A percentile compares a stretch with the other conserved stretches of the same genome.
Conservation (phyloP, 1,140 invertebrate species). For the Zaprionus ghesquierei region DNA sequence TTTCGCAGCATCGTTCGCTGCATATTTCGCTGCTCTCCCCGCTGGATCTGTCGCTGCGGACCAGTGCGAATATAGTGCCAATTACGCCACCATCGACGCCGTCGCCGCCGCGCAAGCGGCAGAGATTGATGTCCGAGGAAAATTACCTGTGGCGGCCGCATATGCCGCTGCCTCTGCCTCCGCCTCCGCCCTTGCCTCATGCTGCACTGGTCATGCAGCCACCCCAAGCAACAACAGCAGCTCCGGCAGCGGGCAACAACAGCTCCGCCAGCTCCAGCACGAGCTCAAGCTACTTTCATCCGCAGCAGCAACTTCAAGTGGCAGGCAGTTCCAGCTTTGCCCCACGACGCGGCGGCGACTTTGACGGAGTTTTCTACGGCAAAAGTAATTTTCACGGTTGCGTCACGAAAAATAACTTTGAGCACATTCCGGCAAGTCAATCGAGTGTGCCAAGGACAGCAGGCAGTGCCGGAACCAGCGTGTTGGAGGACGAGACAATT, state of each 20-base stretch:
- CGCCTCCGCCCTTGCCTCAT: constrained; percentile 29
- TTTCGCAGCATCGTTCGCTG: constrained; percentile 59
- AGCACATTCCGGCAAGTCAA: constrained; percentile 78
- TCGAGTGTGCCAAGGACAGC: constrained; percentile 48
- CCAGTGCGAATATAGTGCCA: constrained; percentile 82
- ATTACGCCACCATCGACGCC: constrained; percentile 86
- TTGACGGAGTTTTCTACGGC: constrained; percentile 49
- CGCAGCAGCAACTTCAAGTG: constrained; percentile 32
- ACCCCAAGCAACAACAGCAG: neutral
- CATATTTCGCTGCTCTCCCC: constrained; percentile 82
- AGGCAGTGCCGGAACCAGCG: constrained; percentile 49
- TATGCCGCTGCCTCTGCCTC: constrained; percentile 25
- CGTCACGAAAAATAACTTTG: constrained; percentile 72
- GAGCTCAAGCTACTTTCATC: constrained; percentile 42
- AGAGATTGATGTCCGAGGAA: constrained; percentile 82
- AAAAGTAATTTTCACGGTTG: constrained; percentile 83
- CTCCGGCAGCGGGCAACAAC: neutral
- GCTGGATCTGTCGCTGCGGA: constrained; percentile 84
- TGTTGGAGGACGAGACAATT: constrained; percentile 77
- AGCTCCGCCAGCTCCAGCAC: constrained; percentile 16
- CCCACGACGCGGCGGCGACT: constrained; percentile 19
- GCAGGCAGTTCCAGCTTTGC: constrained; percentile 29
- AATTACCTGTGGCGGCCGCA: constrained; percentile 83
- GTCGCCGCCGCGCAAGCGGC: constrained; percentile 84
- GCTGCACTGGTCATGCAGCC: constrained; percentile 18